Evolutionary conservation across 2,888 invertebrate species (phyloP).

Genomic region (Patella depressa): DNA sequence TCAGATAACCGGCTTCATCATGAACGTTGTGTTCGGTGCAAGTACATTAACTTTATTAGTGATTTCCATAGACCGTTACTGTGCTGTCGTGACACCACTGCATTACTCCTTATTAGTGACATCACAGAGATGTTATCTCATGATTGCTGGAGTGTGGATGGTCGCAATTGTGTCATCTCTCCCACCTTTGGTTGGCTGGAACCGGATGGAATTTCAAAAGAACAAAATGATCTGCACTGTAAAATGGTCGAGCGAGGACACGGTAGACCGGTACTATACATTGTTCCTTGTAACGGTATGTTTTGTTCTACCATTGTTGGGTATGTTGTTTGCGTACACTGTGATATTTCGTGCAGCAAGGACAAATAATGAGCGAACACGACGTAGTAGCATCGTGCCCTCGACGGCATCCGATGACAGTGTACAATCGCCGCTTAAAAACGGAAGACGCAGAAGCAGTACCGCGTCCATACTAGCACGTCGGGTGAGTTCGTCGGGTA

Average conservation of each 20-base stretch:
- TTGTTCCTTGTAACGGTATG: constrained; percentile 71
- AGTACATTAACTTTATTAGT: constrained; percentile 78
- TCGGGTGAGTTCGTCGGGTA: constrained; percentile 85
- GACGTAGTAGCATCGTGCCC: constrained; percentile 73
- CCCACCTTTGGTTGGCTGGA: constrained; percentile 68
- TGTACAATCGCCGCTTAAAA: constrained; percentile 39
- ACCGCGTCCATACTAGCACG: constrained; percentile 68
- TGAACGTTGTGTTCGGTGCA: constrained; percentile 75
- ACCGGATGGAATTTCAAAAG: constrained; percentile 55
- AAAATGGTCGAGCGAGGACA: constrained; percentile 53
- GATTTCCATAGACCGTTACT: constrained; percentile 79
- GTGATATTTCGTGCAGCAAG: constrained; percentile 80
- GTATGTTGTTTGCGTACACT: constrained; percentile 81
- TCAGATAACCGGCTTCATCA: constrained; percentile 77
- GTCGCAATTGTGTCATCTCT: constrained; percentile 70
- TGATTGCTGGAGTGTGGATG: constrained; percentile 72
- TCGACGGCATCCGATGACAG: not conserved
- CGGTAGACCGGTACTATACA: constrained; percentile 66
- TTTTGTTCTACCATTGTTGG: constrained; percentile 73
- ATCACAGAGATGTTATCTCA: constrained; percentile 69
- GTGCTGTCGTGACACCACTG: constrained; percentile 79
- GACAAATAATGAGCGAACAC: constrained; percentile 79
- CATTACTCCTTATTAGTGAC: constrained; percentile 77
- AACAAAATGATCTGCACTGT: constrained; percentile 63
- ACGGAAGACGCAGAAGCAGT: constrained; percentile 49